Percentiles rank a stretch among this genome's conserved stretches.
Evolutionary conservation across 2,797 vertebrate species (phyloP).

Genomic region (Saxicola maurus): DNA sequence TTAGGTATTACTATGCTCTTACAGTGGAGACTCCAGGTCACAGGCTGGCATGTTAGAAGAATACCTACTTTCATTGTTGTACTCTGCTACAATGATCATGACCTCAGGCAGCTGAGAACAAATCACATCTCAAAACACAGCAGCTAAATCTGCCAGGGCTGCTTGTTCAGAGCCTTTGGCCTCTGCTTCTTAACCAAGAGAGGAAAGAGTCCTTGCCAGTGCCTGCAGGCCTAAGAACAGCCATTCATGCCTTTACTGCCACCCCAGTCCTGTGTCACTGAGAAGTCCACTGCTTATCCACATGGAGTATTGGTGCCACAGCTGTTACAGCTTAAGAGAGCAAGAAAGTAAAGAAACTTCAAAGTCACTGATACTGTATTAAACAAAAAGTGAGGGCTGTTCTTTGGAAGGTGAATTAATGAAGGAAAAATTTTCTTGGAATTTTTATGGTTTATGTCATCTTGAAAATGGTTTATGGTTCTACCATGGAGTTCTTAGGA

Average conservation of each 20-base stretch:
- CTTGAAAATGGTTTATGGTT: not conserved
- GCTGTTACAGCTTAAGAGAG: not conserved
- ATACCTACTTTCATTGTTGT: not conserved
- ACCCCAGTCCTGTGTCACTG: not conserved
- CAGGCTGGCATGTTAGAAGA: not conserved
- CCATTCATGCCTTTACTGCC: not conserved
- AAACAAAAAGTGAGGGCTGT: not conserved
- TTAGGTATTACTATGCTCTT: not conserved
- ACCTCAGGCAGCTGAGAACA: not conserved
- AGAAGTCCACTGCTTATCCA: not conserved
- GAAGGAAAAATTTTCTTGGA: not conserved
- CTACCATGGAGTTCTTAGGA: not conserved
- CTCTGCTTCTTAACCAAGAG: not conserved
- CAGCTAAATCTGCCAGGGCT: not conserved
- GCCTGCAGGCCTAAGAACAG: not conserved
- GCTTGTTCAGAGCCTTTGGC: not conserved
- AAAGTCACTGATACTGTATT: not conserved
- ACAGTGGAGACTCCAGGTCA: rapidly evolving
- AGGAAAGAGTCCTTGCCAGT: not conserved
- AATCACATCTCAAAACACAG: not conserved
- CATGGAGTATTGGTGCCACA: not conserved
- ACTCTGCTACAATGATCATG: not conserved
- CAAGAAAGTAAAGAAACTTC: not conserved
- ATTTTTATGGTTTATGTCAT: not conserved
- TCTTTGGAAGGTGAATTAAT: not conserved